Percentiles rank a stretch among this genome's conserved stretches.
Evolutionary conservation across 2,797 vertebrate genomes (phyloP).

Genomic region (Lerista edwardsae): DNA sequence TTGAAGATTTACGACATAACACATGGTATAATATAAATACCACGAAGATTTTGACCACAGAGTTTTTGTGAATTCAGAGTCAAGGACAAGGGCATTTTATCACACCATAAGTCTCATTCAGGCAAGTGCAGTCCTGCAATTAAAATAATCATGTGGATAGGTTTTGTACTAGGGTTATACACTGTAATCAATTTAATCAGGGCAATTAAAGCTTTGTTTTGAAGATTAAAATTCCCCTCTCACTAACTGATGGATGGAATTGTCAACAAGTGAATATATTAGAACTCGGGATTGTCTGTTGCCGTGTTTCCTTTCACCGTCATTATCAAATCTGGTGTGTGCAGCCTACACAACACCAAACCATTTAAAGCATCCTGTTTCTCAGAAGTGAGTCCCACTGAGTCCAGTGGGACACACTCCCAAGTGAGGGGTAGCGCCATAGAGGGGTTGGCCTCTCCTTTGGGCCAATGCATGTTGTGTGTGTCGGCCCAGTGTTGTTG

Average conservation of each 20-base stretch:
- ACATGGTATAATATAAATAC: conserved; percentile 8
- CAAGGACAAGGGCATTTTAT: not conserved
- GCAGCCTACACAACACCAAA: too few species aligned
- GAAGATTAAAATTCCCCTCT: not conserved
- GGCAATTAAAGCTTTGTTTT: conserved; percentile 19
- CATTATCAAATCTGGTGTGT: too few species aligned
- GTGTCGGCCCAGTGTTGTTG: too few species aligned
- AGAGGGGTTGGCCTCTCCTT: too few species aligned
- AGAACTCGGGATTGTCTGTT: not conserved
- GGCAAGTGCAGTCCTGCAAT: not conserved
- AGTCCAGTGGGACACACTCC: too few species aligned
- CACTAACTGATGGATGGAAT: not conserved
- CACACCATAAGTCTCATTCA: not conserved
- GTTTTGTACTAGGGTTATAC: not conserved
- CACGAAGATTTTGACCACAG: conserved; percentile 12
- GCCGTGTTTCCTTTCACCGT: too few species aligned
- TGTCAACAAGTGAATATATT: not conserved
- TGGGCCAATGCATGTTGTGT: too few species aligned
- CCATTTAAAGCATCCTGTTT: too few species aligned
- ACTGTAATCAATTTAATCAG: conserved; percentile 10
- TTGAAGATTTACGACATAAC: not conserved
- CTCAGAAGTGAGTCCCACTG: too few species aligned
- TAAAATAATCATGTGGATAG: conserved; percentile 6
- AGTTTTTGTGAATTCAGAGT: not conserved
- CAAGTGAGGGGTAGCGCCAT: too few species aligned